These are phyloP conservation scores for Melanotus villosus DNA, from an alignment of 2,888 invertebrate genomes.

Conservation along the genomic window DNA sequence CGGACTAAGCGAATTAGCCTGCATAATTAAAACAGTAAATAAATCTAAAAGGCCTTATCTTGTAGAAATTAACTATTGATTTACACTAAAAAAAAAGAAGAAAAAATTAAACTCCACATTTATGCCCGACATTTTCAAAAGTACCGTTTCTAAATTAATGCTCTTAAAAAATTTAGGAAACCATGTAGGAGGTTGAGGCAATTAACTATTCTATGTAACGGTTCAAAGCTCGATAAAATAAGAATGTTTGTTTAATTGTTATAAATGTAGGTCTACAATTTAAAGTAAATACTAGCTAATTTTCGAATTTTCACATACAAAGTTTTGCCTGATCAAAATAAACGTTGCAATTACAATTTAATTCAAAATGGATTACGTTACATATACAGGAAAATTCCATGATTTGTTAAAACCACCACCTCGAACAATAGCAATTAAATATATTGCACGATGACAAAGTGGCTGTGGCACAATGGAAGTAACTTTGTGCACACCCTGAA, in stretches of 20 bases:
- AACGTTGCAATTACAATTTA: no score
- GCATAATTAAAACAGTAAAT: no score
- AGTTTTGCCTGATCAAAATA: no score
- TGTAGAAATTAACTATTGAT: no score
- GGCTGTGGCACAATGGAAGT: slow-evolving; percentile 11
- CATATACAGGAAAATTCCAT: slow-evolving; percentile 2
- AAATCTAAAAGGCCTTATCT: no score
- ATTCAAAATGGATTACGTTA: neutral
- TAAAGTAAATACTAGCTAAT: no score
- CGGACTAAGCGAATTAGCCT: no score
- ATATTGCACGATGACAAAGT: slow-evolving; percentile 7
- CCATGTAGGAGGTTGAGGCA: neutral
- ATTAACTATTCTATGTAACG: slow-evolving; percentile 12
- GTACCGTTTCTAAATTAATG: slow-evolving; percentile 8
- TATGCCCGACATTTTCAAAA: no score
- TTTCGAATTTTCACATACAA: no score
- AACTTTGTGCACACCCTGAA: slow-evolving; percentile 20
- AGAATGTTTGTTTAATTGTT: neutral
- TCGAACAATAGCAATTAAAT: slow-evolving; percentile 10
- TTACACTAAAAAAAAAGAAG: neutral
- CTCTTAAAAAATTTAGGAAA: neutral
- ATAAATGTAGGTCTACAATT: neutral
- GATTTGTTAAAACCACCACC: neutral
- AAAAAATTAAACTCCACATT: neutral
- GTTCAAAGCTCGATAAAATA: neutral